phyloP scores from a whole-genome alignment of 2,113 vertebrate genomes.

The Lophius piscatorius region DNA sequence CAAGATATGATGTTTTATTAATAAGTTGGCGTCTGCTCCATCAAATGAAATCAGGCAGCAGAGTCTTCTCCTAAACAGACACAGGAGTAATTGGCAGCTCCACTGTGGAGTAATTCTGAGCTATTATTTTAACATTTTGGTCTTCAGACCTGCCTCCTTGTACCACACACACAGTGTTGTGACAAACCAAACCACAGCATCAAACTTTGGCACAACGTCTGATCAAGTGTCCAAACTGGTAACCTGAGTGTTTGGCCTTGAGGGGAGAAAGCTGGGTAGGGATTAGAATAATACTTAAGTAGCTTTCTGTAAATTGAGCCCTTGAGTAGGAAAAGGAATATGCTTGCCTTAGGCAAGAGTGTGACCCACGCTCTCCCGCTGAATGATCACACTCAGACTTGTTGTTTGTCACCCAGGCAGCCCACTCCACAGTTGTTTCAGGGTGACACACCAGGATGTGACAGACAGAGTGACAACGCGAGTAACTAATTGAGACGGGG shows the following conservation, averaged over 20 bases:
- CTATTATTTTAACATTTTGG: too few relatives aligned
- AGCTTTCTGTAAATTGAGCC: constrained; percentile 76
- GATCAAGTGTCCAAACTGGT: constrained; percentile 70
- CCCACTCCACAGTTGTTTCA: constrained; percentile 62
- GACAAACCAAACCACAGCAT: constrained; percentile 38
- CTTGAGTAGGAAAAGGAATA: constrained; percentile 71
- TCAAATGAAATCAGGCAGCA: constrained; percentile 43
- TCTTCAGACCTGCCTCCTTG: constrained; percentile 15
- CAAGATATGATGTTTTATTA: constrained; percentile 75
- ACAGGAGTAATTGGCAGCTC: constrained; percentile 18
- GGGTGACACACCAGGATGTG: constrained; percentile 62
- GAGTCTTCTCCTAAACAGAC: constrained; percentile 20
- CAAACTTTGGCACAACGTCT: constrained; percentile 43
- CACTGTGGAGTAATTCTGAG: constrained; percentile 5
- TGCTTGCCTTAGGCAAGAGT: constrained; percentile 65
- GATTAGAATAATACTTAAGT: constrained; percentile 80
- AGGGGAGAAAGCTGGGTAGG: constrained; percentile 42
- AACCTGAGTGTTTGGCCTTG: constrained; percentile 63
- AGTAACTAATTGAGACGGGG: constrained; percentile 79
- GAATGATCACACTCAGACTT: constrained; percentile 42
- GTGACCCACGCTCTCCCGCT: constrained; percentile 75
- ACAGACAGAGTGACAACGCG: constrained; percentile 78
- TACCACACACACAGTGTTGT: constrained; percentile 42
- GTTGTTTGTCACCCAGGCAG: constrained; percentile 44
- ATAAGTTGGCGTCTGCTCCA: constrained; percentile 41